These are phyloP conservation scores for Brachyhypopomus gauderio DNA, from an alignment of 2,113 vertebrate species.

Conservation along the genomic window DNA sequence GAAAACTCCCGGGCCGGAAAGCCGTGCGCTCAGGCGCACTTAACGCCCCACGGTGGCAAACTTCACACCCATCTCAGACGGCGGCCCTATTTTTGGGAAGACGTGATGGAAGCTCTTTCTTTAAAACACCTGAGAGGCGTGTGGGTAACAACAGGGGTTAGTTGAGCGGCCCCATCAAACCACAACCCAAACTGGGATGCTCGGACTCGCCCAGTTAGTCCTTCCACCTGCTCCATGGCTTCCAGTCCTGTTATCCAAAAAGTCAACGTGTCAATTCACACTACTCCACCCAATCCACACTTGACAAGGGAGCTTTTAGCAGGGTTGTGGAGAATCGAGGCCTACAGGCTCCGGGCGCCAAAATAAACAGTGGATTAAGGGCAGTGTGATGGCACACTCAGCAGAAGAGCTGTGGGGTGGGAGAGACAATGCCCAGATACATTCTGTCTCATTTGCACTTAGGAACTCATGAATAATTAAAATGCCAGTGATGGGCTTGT, in stretches of 20 bases:
- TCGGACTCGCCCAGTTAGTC: background rate
- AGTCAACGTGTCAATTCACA: slow-evolving; percentile 24
- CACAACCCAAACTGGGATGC: slow-evolving; percentile 29
- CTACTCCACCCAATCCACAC: background rate
- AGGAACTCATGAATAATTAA: slow-evolving; percentile 59
- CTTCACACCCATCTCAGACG: slow-evolving; percentile 35
- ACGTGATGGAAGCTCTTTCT: background rate
- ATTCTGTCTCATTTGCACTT: slow-evolving; percentile 57
- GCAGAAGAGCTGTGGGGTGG: slow-evolving; percentile 47
- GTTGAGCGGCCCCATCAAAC: slow-evolving; percentile 18
- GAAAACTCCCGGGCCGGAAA: slow-evolving; percentile 15
- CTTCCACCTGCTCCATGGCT: slow-evolving; percentile 7
- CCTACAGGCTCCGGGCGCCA: slow-evolving; percentile 28
- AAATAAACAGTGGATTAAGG: slow-evolving; percentile 49
- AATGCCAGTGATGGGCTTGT: slow-evolving; percentile 57
- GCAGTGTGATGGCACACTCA: slow-evolving; percentile 29
- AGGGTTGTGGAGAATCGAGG: slow-evolving; percentile 20
- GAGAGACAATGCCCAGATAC: slow-evolving; percentile 53
- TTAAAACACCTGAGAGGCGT: background rate
- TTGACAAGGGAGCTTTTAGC: background rate
- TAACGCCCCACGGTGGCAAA: slow-evolving; percentile 17
- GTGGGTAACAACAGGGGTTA: slow-evolving; percentile 21
- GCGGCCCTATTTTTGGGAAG: slow-evolving; percentile 12
- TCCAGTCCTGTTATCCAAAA: slow-evolving; percentile 19
- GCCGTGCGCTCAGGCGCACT: slow-evolving; percentile 17